Evolutionary conservation across 2,797 vertebrate genomes (phyloP).

Genomic region (Clarias pachynema): DNA sequence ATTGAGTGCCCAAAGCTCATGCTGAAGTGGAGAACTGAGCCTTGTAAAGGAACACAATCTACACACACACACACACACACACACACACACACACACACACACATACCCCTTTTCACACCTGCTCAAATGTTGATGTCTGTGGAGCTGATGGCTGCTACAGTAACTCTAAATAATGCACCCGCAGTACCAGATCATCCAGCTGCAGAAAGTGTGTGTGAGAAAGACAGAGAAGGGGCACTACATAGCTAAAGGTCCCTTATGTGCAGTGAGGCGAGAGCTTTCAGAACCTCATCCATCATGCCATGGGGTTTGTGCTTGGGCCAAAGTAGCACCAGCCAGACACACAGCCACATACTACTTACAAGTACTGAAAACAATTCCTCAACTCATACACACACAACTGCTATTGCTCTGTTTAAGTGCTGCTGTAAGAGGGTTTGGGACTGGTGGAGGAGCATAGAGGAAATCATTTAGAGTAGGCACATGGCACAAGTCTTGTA

Average conservation of each 20-base stretch:
- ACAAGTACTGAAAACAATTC: conserved; percentile 43
- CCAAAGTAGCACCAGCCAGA: conserved; percentile 43
- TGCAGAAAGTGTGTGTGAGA: conserved; percentile 16
- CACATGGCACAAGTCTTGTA: conserved; percentile 10
- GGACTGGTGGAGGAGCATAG: conserved; percentile 1
- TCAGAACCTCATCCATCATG: conserved; percentile 59
- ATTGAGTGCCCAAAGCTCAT: conserved; percentile 5
- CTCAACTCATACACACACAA: conserved; percentile 42
- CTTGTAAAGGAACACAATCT: conserved; percentile 12
- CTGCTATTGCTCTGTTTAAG: conserved; percentile 29
- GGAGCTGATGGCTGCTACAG: neutral
- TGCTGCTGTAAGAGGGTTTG: conserved; percentile 6
- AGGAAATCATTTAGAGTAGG: conserved; percentile 21
- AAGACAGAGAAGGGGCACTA: neutral
- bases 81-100: neutral
- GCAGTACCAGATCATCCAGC: conserved; percentile 45
- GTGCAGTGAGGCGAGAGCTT: conserved; percentile 48
- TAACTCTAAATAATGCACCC: conserved; percentile 44
- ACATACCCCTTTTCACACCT: conserved; percentile 20
- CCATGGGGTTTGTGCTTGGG: neutral
- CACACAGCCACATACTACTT: conserved; percentile 46
- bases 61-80: neutral
- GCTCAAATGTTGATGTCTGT: conserved; percentile 10
- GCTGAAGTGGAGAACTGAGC: conserved; percentile 18
- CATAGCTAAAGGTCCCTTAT: conserved; percentile 37